Percentiles rank a stretch among this genome's conserved stretches.
phyloP scores from a whole-genome alignment of 2,113 vertebrate species.

The Prunella himalayana region DNA sequence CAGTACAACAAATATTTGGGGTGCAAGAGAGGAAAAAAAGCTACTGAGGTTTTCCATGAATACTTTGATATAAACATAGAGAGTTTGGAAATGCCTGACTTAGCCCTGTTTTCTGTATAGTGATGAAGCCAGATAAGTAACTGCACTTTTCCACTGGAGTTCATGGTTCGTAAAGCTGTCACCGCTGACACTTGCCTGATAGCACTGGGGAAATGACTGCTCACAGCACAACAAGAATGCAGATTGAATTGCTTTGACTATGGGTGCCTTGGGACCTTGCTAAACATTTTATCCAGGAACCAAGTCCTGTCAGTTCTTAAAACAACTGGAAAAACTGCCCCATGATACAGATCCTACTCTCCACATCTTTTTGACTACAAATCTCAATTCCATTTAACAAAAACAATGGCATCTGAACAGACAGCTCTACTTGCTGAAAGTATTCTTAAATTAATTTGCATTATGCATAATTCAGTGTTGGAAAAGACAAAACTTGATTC shows the following conservation, averaged over 20 bases:
- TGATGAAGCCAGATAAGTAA: constrained; percentile 27
- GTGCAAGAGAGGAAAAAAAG: not conserved
- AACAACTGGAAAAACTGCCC: constrained; percentile 16
- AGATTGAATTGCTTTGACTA: constrained; percentile 45
- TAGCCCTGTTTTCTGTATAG: not conserved
- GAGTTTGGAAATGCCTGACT: not conserved
- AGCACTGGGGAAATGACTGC: constrained; percentile 27
- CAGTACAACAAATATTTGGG: not conserved
- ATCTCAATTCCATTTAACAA: not conserved
- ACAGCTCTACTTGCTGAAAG: not conserved
- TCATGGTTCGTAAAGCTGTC: constrained; percentile 36
- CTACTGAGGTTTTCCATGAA: not conserved
- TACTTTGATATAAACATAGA: not conserved
- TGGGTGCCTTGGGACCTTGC: constrained; percentile 32
- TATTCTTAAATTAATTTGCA: not conserved
- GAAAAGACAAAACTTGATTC: not conserved
- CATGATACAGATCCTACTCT: not conserved
- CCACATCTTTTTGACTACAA: not conserved
- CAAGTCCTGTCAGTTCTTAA: not conserved
- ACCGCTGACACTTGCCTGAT: constrained; percentile 3
- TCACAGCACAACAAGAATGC: constrained; percentile 39
- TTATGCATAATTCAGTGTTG: not conserved
- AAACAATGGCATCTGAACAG: not conserved
- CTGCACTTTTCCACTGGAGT: not conserved
- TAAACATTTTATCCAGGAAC: constrained; percentile 30